These are phyloP conservation scores for Folsomia manolachei DNA, from an alignment of 2,888 invertebrate genomes.

Conservation along the genomic window DNA sequence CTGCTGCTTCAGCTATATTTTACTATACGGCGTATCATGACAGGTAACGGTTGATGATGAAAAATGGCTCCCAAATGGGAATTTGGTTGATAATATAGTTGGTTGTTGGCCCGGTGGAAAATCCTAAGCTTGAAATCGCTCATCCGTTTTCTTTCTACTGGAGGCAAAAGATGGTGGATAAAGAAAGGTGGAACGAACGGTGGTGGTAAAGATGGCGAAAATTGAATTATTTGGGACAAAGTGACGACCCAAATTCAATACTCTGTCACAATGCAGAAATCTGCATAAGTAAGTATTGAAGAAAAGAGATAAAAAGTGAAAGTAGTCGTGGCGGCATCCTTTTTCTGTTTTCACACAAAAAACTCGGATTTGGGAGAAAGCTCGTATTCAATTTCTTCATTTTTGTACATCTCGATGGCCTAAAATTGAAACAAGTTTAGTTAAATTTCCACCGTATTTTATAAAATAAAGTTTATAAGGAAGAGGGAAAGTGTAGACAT, in stretches of 20 bases:
- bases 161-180: not conserved
- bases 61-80: not conserved
- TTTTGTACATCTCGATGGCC: conserved; percentile 90
- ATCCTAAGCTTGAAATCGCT: not conserved
- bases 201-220: not conserved
- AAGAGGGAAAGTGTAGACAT: too few relatives aligned
- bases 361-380: conserved; percentile 84
- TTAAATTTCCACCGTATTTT: not conserved
- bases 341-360: conserved; percentile 66
- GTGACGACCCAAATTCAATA: not conserved
- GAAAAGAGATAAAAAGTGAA: not conserved
- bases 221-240: not conserved
- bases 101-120: not conserved
- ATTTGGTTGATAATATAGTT: not conserved
- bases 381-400: conserved; percentile 86
- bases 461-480: not conserved
- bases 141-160: not conserved
- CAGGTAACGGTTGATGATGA: not conserved
- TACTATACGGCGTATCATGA: not conserved
- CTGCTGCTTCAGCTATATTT: too few relatives aligned
- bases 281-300: not conserved
- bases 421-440: conserved; percentile 52
- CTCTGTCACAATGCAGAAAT: too few relatives aligned
- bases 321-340: not conserved
- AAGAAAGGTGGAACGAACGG: not conserved